These are phyloP conservation scores for Pterocles gutturalis DNA, from an alignment of 2,113 vertebrate species.

Conservation along the genomic window DNA sequence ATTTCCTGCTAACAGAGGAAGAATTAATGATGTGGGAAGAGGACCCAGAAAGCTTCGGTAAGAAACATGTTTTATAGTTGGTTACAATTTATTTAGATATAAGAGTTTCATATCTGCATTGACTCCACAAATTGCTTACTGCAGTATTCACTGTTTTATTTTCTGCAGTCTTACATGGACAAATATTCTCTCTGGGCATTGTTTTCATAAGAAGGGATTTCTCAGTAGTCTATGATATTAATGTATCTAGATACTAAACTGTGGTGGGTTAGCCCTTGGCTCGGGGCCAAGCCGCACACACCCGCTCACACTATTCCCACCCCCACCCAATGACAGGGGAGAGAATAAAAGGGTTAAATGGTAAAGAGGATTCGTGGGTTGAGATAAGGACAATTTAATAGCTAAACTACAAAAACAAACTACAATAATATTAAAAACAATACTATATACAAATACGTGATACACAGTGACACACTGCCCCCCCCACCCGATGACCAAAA, in stretches of 20 bases:
- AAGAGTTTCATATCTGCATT: neutral
- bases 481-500: too few species aligned
- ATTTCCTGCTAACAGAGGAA: conserved; percentile 93
- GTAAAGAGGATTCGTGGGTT: too few species aligned
- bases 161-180: neutral
- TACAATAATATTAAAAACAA: too few species aligned
- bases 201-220: neutral
- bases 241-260: neutral
- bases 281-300: too few species aligned
- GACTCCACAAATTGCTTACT: neutral
- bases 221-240: neutral
- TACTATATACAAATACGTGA: too few species aligned
- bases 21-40: conserved; percentile 98
- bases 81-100: neutral
- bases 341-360: too few species aligned
- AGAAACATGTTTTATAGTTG: conserved; percentile 33
- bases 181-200: neutral
- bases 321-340: too few species aligned
- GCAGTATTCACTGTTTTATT: neutral
- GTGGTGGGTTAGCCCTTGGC: too few species aligned
- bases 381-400: too few species aligned
- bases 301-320: too few species aligned
- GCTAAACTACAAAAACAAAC: too few species aligned
- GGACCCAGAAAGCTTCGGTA: conserved; percentile 98
- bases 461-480: too few species aligned